Evolutionary conservation across 35 echinoderm and acorn worm species (phyloP).

Genomic region (Heliocidaris erythrogramma): DNA sequence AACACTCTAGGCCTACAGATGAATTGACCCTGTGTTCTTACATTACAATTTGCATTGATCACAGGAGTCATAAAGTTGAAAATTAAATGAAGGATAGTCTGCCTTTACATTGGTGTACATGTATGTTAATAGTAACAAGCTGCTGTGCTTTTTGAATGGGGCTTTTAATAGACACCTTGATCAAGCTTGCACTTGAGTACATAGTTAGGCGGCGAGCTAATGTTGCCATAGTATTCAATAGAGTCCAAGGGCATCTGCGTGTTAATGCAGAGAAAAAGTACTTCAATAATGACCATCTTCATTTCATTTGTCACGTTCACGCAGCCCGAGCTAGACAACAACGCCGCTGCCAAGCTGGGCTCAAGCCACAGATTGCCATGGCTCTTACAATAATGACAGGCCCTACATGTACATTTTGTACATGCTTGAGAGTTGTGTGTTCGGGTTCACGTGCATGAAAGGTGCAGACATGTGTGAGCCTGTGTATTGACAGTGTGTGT

Average conservation of each 20-base stretch:
- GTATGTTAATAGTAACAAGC: too few relatives aligned
- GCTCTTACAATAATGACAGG: not conserved
- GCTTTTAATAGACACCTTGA: not conserved
- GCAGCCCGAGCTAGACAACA: not conserved
- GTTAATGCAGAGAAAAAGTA: not conserved
- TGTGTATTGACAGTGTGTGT: not conserved
- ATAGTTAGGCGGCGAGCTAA: not conserved
- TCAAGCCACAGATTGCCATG: not conserved
- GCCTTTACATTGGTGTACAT: too few relatives aligned
- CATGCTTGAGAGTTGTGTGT: not conserved
- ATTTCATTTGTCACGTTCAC: not conserved
- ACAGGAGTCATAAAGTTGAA: too few relatives aligned
- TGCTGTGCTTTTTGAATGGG: too few relatives aligned
- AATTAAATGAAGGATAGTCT: too few relatives aligned
- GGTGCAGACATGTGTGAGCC: not conserved
- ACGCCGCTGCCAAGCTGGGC: not conserved
- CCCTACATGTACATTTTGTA: not conserved
- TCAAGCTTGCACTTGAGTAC: not conserved
- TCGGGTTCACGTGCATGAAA: not conserved
- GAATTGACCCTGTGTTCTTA: too few relatives aligned
- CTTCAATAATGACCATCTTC: slow-evolving; percentile 17
- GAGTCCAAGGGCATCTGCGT: not conserved
- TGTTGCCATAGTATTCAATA: slow-evolving; percentile 13
- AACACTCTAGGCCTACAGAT: too few relatives aligned
- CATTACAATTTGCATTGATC: too few relatives aligned